Conservation (phyloP, 2,113 vertebrate species). For the Gobio gobio region DNA sequence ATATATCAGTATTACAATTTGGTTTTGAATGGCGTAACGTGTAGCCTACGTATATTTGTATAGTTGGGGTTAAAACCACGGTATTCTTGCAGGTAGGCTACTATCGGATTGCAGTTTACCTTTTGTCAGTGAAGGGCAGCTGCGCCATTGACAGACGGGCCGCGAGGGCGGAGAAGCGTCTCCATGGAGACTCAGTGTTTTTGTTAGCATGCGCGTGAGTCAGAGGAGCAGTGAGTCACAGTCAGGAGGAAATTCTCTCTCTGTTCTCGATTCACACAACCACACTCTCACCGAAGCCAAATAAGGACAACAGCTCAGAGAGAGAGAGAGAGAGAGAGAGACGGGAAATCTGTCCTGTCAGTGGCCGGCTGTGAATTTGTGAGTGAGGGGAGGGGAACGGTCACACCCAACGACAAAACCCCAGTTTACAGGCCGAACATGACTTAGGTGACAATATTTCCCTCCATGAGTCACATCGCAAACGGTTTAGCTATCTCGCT, state of each 20-base stretch:
- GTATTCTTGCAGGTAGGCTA: background rate
- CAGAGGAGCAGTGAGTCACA: conserved; percentile 80
- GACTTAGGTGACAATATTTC: background rate
- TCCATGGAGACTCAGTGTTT: conserved; percentile 77
- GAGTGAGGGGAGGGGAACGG: conserved; percentile 9
- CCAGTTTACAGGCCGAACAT: conserved; percentile 51
- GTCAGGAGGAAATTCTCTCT: conserved; percentile 81
- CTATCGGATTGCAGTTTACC: background rate
- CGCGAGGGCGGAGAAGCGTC: conserved; percentile 52
- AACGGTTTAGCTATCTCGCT: background rate
- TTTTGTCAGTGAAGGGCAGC: conserved; percentile 19
- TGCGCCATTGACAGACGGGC: background rate
- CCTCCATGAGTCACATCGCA: conserved; percentile 7
- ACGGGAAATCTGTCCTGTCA: conserved; percentile 39
- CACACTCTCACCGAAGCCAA: conserved; percentile 69
- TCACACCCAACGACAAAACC: conserved; percentile 43
- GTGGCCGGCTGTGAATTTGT: background rate
- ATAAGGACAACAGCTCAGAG: conserved; percentile 77
- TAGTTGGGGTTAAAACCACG: background rate
- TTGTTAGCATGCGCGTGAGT: conserved; percentile 78
- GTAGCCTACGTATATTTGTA: background rate
- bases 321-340: conserved; percentile 7
- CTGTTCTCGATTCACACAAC: conserved; percentile 29
- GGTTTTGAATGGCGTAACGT: background rate
- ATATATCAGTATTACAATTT: too few relatives aligned